A percentile compares a stretch with the other conserved stretches of the same genome.
phyloP scores from a whole-genome alignment of 2,113 vertebrate genomes.

The Scolopax mira region DNA sequence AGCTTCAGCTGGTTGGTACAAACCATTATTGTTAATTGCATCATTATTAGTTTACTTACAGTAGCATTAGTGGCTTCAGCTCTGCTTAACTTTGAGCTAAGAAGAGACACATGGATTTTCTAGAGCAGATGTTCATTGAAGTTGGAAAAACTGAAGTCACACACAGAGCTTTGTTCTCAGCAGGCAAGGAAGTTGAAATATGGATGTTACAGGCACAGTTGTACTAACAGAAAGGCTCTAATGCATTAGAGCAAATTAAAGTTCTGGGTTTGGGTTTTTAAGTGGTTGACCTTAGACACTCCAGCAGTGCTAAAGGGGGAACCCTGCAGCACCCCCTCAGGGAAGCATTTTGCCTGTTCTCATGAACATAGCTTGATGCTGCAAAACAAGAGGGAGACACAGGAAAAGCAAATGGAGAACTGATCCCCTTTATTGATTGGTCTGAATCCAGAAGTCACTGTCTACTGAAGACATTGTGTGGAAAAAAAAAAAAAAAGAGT shows the following conservation, averaged over 20 bases:
- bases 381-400: constrained; percentile 68
- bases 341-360: constrained; percentile 7
- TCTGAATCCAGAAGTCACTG: constrained; percentile 85
- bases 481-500: constrained; percentile 68
- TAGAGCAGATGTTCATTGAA: neutral
- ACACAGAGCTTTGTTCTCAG: neutral
- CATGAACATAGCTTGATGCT: neutral
- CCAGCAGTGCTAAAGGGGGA: neutral
- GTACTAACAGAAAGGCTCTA: neutral
- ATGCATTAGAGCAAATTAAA: neutral
- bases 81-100: neutral
- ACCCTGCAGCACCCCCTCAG: neutral
- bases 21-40: neutral
- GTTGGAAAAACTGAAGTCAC: neutral
- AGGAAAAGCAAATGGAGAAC: constrained; percentile 74
- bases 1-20: neutral
- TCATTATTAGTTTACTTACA: neutral
- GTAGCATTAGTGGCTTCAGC: neutral
- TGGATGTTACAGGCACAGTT: neutral
- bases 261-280: neutral
- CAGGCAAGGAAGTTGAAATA: neutral
- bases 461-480: constrained; percentile 84
- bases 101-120: neutral
- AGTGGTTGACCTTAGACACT: neutral
- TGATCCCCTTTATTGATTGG: constrained; percentile 88